phyloP scores from a whole-genome alignment of 2,797 vertebrate genomes.

The Menidia menidia region DNA sequence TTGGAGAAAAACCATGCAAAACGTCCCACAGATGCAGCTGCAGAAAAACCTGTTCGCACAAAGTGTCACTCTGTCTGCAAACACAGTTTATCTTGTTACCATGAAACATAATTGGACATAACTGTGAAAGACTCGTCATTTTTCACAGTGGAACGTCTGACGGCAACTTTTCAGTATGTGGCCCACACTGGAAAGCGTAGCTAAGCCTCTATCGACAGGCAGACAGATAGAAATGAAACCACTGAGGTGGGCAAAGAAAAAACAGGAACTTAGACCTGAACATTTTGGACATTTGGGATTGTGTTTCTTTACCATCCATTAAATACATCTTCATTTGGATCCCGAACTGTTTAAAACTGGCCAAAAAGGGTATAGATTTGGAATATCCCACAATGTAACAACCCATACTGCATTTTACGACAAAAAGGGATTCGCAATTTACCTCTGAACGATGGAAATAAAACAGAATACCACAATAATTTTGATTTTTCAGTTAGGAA shows the following conservation, averaged over 20 bases:
- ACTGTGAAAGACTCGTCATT: not conserved
- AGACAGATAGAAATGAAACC: not conserved
- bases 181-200: conserved; percentile 3
- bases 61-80: not conserved
- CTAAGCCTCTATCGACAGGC: not conserved
- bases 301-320: not conserved
- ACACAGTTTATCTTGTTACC: conserved; percentile 1
- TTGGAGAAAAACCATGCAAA: not conserved
- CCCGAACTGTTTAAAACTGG: not conserved
- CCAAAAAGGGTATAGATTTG: no score
- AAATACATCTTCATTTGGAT: no score
- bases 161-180: not conserved
- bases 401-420: not conserved
- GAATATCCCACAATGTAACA: no score
- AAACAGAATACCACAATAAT: no score
- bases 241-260: not conserved
- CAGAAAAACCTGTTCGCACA: not conserved
- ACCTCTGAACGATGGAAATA: no score
- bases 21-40: conserved; percentile 13
- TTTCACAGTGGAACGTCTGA: not conserved
- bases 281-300: not conserved
- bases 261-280: not conserved
- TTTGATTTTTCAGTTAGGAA: no score
- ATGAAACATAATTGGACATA: not conserved
- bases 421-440: not conserved